phyloP scores from a whole-genome alignment of 2,797 vertebrate species.

The Craterocephalus amniculus region DNA sequence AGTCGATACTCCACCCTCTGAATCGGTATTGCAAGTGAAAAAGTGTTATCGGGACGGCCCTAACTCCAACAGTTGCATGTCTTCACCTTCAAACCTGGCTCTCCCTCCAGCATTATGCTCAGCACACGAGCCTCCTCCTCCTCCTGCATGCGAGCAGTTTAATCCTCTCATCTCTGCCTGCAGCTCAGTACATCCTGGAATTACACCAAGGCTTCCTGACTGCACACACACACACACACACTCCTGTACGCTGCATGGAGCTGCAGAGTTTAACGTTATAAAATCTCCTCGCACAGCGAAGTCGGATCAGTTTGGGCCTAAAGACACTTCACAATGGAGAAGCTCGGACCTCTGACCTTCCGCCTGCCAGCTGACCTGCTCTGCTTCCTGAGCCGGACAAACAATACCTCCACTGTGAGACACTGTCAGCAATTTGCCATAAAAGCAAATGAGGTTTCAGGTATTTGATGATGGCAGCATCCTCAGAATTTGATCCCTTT shows the following conservation, averaged over 20 bases:
- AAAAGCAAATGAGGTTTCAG: constrained; percentile 1
- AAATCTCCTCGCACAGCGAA: neutral
- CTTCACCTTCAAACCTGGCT: neutral
- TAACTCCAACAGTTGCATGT: neutral
- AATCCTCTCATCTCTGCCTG: constrained; percentile 61
- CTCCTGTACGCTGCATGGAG: no score
- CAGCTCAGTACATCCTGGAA: constrained; percentile 62
- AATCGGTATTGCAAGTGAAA: no score
- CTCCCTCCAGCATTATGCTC: constrained; percentile 4
- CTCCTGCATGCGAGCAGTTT: constrained; percentile 34
- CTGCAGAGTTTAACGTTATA: neutral
- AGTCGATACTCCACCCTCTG: no score
- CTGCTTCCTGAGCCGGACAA: neutral
- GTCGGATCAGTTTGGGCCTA: neutral
- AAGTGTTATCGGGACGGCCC: no score
- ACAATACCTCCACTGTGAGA: neutral
- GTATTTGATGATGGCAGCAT: neutral
- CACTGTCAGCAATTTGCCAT: constrained; percentile 6
- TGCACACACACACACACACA: neutral
- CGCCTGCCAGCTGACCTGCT: neutral
- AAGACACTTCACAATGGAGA: neutral
- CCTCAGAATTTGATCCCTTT: neutral
- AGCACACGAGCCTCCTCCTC: constrained; percentile 25
- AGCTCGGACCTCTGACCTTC: neutral
- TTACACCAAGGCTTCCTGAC: constrained; percentile 51